A percentile compares a stretch with the other conserved stretches of the same genome.
phyloP scores from a whole-genome alignment of 1,140 invertebrate genomes.

The Zaprionus lachaisei region DNA sequence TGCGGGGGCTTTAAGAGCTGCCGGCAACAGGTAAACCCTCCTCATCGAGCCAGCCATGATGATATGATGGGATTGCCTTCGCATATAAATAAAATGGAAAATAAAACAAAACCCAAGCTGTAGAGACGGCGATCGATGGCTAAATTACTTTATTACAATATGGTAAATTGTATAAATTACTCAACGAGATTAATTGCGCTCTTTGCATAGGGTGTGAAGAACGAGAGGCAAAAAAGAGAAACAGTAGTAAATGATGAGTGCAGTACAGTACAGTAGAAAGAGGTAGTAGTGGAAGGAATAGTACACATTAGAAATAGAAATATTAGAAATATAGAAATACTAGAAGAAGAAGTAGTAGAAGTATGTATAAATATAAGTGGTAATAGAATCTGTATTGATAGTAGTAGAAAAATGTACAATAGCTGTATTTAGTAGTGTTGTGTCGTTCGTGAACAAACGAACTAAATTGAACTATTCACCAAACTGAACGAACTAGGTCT shows the following conservation, averaged over 20 bases:
- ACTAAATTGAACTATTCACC: no score
- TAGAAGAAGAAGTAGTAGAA: no score
- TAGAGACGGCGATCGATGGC: not conserved
- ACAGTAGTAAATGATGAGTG: not conserved
- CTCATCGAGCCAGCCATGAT: not conserved
- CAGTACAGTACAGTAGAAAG: not conserved
- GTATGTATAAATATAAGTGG: no score
- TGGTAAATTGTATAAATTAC: conserved; percentile 1
- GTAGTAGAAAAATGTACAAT: no score
- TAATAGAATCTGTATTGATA: no score
- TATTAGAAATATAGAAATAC: no score
- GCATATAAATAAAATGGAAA: not conserved
- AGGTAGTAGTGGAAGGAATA: not conserved
- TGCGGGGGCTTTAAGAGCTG: conserved; percentile 47
- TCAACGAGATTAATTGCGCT: conserved; percentile 1
- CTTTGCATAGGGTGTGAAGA: not conserved
- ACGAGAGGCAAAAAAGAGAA: not conserved
- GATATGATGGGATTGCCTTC: not conserved
- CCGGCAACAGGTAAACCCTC: conserved; percentile 39
- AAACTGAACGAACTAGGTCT: no score
- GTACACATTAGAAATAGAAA: not conserved
- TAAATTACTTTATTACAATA: conserved; percentile 4
- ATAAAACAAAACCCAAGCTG: not conserved
- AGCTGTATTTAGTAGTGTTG: no score
- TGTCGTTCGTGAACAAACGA: no score